Conservation (phyloP, 2,888 invertebrate genomes). For the Drosophila borborema region DNA sequence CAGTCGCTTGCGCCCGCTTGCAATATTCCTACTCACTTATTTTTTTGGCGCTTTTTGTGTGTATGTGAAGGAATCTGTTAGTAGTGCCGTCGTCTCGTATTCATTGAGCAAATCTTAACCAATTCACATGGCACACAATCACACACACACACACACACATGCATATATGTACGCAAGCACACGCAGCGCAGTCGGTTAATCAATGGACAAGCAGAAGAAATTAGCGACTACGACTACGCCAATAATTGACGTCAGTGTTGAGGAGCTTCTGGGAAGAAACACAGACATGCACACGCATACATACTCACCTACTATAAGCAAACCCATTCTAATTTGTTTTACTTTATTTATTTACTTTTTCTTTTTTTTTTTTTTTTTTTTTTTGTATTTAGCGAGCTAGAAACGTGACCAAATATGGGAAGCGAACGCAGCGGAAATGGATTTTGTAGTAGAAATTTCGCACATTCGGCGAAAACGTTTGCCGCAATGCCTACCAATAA, state of each 20-base stretch:
- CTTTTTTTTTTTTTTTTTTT: background rate
- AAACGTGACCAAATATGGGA: constrained; percentile 76
- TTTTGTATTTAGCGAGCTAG: constrained; percentile 20
- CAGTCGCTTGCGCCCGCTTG: background rate
- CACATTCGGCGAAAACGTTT: constrained; percentile 39
- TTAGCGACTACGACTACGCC: constrained; percentile 62
- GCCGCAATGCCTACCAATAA: background rate
- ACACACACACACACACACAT: background rate
- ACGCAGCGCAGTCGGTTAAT: constrained; percentile 47
- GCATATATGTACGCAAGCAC: constrained; percentile 6
- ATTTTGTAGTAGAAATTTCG: constrained; percentile 16
- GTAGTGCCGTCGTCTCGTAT: constrained; percentile 37
- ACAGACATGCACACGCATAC: background rate
- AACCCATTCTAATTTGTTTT: constrained; percentile 17
- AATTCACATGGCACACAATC: constrained; percentile 35
- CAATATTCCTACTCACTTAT: background rate
- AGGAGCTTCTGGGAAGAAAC: constrained; percentile 41
- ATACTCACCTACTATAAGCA: constrained; percentile 7
- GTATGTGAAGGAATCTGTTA: constrained; percentile 5
- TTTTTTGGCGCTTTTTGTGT: background rate
- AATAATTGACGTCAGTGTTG: constrained; percentile 72
- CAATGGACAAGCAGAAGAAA: constrained; percentile 59
- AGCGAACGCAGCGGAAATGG: constrained; percentile 42
- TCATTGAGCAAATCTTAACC: constrained; percentile 65
- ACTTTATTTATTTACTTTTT: background rate